Percentiles rank a stretch among this genome's conserved stretches.
phyloP scores from a whole-genome alignment of 1,140 invertebrate species.

The Planococcus citri region DNA sequence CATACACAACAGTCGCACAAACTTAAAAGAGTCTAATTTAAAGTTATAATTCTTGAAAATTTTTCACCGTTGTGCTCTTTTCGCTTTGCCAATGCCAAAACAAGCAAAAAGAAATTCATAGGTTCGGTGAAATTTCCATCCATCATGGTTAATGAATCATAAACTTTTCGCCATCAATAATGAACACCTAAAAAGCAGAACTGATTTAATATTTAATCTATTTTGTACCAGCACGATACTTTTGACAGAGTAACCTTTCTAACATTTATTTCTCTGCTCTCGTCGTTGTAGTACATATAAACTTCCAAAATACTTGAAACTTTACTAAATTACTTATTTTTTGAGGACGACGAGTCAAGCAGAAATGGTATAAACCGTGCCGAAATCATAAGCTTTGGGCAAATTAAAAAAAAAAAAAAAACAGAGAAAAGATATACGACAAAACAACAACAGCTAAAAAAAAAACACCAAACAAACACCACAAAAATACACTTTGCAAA shows the following conservation, averaged over 20 bases:
- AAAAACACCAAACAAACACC: too few species aligned
- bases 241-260: background rate
- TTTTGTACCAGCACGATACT: background rate
- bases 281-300: background rate
- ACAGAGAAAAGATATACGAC: background rate
- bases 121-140: constrained; percentile 1
- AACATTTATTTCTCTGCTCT: background rate
- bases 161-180: constrained; percentile 2
- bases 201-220: constrained; percentile 8
- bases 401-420: background rate
- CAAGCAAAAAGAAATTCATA: background rate
- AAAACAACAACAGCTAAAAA: too few species aligned
- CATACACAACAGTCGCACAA: too few species aligned
- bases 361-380: background rate
- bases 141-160: background rate
- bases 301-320: background rate
- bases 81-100: background rate
- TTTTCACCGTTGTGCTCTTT: too few species aligned
- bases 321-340: constrained; percentile 2
- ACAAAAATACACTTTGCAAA: background rate
- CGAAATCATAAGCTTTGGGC: background rate
- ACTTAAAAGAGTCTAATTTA: too few species aligned
- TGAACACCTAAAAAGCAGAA: constrained; percentile 2
- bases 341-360: background rate
- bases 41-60: too few species aligned